Base-by-base conservation (phyloP, 2,797 vertebrate genomes). In the Pteronotus mesoamericanus region DNA sequence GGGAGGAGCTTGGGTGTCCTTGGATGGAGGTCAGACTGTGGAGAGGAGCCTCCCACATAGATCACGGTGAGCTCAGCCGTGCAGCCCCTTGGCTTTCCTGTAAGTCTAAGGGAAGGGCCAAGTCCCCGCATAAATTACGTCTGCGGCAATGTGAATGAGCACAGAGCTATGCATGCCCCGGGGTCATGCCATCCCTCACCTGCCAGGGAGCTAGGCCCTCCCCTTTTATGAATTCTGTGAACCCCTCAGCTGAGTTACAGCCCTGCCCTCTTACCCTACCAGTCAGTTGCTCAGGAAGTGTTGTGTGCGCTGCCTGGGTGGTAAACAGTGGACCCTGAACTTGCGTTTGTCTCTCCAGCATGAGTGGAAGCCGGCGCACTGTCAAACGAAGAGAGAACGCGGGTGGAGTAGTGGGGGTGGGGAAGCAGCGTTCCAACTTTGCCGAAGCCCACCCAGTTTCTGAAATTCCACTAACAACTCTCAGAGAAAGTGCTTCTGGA, bases 401-500 rank as follows among this genome's bases (percentile, higher is more conserved):
- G 0, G 42, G 34, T 21, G 12, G 12, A 24, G 24, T 9, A 21
- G 26, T 9, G 8, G 9, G 1, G 68, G 19, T 29, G 9, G 12
- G 24, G 34, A 9, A 75, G 61, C 61, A n/a, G 61, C 61, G n/a
- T 64, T n/a, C n/a, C 61, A 16, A 32, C 14, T 75, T 66, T 53
- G 57, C 51, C 51, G 88, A 82, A 61, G 71, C n/a, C 71, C 79
- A 86, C 44, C 46, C 34, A 85, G 15, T 55, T 94, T 86, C 80
- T 95, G 34, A 86, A 89, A 96, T 89, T 74, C 59, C 74, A 82
- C 85, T 86, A 87, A 72, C 34, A 93, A 39, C 61, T 64, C 75
- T 95, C 64, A 44, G 86, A 95, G 79, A 95, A 80, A 80, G 57
- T 59, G 39, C 51, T 94, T 95, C 94, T 64, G 71, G 94, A 95